These are phyloP conservation scores for Hystrix brachyura DNA, from an alignment of 2,113 vertebrate species.

Conservation along the genomic window DNA sequence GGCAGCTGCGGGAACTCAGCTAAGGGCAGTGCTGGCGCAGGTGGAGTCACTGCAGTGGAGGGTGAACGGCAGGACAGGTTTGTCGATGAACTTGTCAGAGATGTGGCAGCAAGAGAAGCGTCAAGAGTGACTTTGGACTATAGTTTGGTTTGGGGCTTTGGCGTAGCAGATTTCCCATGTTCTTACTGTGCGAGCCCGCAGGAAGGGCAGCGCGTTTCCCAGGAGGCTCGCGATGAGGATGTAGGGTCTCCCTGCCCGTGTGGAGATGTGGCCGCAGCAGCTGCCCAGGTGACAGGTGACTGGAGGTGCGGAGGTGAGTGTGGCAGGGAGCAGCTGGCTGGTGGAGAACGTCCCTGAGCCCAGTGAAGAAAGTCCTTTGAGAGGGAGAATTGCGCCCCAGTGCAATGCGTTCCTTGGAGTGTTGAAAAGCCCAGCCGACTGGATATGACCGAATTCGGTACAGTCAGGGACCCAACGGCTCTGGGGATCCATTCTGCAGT, in stretches of 20 bases:
- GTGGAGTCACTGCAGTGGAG: background rate
- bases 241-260: background rate
- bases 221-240: background rate
- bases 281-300: background rate
- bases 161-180: background rate
- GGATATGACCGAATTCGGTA: background rate
- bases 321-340: background rate
- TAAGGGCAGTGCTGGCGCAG: background rate
- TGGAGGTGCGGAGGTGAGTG: background rate
- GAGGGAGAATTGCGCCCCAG: too few species aligned
- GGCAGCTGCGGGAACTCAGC: background rate
- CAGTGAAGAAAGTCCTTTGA: background rate
- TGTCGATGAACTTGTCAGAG: background rate
- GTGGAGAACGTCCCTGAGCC: background rate
- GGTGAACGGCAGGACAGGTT: background rate
- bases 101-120: background rate
- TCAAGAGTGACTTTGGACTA: background rate
- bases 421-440: background rate
- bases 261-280: background rate
- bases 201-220: background rate
- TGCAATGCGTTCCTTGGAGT: background rate
- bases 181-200: background rate
- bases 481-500: background rate
- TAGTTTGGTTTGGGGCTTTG: background rate
- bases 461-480: background rate